phyloP scores from a whole-genome alignment of 2,888 invertebrate species.

The Athalia circularis region DNA sequence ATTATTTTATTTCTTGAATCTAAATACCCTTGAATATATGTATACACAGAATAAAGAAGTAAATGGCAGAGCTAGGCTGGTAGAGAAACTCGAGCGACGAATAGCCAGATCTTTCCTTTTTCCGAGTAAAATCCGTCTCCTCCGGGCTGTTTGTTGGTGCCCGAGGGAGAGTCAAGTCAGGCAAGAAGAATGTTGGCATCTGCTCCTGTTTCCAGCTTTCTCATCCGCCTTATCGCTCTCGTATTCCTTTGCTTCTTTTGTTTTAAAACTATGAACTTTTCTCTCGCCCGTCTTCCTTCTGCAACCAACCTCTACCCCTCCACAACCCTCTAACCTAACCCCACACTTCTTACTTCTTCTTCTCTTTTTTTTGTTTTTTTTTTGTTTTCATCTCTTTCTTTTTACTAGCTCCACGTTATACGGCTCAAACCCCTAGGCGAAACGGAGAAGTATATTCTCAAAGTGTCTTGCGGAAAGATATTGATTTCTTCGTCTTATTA shows the following conservation, averaged over 20 bases:
- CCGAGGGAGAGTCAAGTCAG: conserved; percentile 58
- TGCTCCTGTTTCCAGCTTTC: conserved; percentile 68
- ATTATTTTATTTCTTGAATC: too few relatives aligned
- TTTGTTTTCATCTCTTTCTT: too few relatives aligned
- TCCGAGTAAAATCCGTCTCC: conserved; percentile 20
- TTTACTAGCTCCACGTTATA: not conserved
- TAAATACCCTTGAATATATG: not conserved
- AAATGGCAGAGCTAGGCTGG: not conserved
- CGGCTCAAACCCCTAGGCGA: conserved; percentile 29
- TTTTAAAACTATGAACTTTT: conserved; percentile 54
- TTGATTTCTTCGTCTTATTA: conserved; percentile 39
- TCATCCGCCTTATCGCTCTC: conserved; percentile 68
- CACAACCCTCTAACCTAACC: not conserved
- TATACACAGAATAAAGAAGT: not conserved
- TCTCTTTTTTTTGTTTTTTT: too few relatives aligned
- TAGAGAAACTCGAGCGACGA: conserved; percentile 13
- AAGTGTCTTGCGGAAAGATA: conserved; percentile 43
- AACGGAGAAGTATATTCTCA: conserved; percentile 32
- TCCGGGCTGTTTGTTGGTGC: conserved; percentile 30
- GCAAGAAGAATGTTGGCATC: conserved; percentile 65
- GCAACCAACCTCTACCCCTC: conserved; percentile 12
- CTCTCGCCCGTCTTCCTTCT: conserved; percentile 36
- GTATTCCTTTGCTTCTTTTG: conserved; percentile 56
- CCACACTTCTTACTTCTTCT: not conserved
- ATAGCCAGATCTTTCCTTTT: conserved; percentile 27